Percentiles rank a stretch among this genome's conserved stretches.
These are phyloP conservation scores for Parnassius mnemosyne DNA, from an alignment of 2,888 invertebrate genomes.

Conservation along the genomic window DNA sequence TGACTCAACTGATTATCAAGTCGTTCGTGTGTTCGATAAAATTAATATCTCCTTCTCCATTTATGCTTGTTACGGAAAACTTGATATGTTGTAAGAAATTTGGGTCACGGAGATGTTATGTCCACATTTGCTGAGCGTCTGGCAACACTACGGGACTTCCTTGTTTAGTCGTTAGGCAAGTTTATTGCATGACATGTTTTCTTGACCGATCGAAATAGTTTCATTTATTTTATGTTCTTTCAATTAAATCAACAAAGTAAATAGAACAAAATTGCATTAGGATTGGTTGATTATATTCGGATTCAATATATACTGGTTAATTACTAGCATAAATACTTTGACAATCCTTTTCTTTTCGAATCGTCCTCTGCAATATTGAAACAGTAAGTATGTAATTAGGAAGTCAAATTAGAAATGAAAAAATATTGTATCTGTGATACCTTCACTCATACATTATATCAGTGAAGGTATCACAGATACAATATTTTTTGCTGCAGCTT, in stretches of 20 bases:
- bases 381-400: no score
- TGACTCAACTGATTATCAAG: no score
- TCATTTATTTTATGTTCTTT: slow-evolving; percentile 2
- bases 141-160: slow-evolving; percentile 7
- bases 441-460: no score
- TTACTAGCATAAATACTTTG: no score
- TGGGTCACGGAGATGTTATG: slow-evolving; percentile 21
- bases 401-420: no score
- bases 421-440: no score
- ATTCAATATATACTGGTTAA: no score
- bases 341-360: no score
- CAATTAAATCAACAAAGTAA: background rate
- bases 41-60: background rate
- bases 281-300: background rate
- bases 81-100: slow-evolving; percentile 11
- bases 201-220: background rate
- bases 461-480: no score
- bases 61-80: slow-evolving; percentile 4
- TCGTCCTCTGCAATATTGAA: no score
- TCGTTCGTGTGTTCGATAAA: no score
- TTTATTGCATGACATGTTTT: slow-evolving; percentile 11
- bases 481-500: no score
- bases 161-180: slow-evolving; percentile 7
- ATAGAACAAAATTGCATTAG: background rate
- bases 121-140: slow-evolving; percentile 4